Evolutionary conservation across 1,140 invertebrate genomes (phyloP).

Genomic region (Lycorma delicatula): DNA sequence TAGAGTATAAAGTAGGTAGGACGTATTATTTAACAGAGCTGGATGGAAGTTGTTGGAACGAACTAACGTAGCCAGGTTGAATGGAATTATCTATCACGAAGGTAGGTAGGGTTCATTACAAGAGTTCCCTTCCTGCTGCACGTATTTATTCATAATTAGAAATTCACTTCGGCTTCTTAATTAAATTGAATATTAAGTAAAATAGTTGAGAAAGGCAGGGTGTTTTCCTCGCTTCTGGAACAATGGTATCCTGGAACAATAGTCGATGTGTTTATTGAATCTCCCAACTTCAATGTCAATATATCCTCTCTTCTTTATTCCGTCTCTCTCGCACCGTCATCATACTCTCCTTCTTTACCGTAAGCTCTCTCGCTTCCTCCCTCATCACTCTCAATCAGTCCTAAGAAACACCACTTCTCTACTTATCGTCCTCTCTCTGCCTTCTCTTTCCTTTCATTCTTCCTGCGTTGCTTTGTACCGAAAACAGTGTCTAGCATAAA

Average conservation of each 20-base stretch:
- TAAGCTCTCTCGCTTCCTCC: no score
- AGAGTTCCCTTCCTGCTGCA: no score
- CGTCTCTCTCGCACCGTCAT: slow-evolving; percentile 1
- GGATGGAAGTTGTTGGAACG: no score
- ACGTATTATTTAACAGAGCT: no score
- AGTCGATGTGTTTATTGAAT: slow-evolving; percentile 4
- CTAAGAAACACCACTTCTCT: no score
- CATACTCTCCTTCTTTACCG: no score
- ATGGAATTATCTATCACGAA: no score
- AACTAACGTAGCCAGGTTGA: no score
- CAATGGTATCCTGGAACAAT: not conserved
- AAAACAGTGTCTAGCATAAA: no score
- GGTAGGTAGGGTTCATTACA: no score
- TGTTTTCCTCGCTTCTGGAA: not conserved
- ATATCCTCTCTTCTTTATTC: not conserved
- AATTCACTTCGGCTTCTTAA: slow-evolving; percentile 19
- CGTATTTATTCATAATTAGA: slow-evolving; percentile 21
- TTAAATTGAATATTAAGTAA: slow-evolving; percentile 22
- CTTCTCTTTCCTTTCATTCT: not conserved
- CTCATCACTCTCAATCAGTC: no score
- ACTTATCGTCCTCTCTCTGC: not conserved
- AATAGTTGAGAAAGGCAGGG: slow-evolving; percentile 3
- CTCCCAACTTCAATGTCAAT: slow-evolving; percentile 1
- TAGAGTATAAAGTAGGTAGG: no score
- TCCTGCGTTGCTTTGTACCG: not conserved